Conservation (phyloP, 2,113 vertebrate genomes). For the Anguilla rostrata region DNA sequence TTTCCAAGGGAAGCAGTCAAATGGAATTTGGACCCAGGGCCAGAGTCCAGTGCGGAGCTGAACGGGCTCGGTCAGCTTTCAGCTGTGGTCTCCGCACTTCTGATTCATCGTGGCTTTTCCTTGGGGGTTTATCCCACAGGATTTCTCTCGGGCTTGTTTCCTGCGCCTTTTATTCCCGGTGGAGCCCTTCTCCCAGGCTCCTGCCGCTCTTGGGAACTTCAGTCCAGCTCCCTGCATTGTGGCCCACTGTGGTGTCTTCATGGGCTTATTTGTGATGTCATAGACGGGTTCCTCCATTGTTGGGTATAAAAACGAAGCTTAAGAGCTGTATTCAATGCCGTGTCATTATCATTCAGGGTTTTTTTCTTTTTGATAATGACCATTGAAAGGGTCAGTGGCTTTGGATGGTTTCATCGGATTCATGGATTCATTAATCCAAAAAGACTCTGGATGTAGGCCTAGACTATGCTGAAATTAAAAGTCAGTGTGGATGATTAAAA, state of each 20-base stretch:
- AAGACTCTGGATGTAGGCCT: no score
- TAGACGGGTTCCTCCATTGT: background rate
- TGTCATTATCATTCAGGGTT: background rate
- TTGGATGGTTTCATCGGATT: no score
- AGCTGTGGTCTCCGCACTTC: background rate
- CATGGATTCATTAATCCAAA: no score
- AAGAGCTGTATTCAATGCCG: background rate
- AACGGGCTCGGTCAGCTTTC: background rate
- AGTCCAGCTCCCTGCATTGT: background rate
- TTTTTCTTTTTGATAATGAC: no score
- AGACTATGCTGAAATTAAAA: no score
- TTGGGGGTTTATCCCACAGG: background rate
- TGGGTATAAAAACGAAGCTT: background rate
- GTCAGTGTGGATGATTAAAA: no score
- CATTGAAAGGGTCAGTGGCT: no score
- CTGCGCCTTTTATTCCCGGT: background rate
- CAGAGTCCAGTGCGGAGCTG: background rate
- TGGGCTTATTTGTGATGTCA: background rate
- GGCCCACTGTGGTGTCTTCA: background rate
- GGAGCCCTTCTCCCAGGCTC: background rate
- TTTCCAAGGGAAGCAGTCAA: slow-evolving; percentile 3
- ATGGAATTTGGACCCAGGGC: background rate
- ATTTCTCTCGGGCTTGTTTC: background rate
- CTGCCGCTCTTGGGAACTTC: background rate
- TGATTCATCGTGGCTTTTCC: background rate